These are phyloP conservation scores for Caenorhabditis sinica DNA, from an alignment of 2,888 invertebrate genomes.

Conservation along the genomic window DNA sequence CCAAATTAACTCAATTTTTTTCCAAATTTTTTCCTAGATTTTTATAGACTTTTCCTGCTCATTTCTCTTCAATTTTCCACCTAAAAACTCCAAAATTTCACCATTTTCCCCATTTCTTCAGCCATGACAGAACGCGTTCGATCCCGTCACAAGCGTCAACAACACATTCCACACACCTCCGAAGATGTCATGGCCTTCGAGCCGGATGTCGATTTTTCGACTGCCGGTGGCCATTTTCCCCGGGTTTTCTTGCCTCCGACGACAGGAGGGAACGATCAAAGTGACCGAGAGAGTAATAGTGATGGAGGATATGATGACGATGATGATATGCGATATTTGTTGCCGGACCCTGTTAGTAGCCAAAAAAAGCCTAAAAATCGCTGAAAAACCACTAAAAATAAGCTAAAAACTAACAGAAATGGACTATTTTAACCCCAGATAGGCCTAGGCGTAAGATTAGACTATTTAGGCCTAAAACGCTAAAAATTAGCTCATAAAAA, in stretches of 20 bases:
- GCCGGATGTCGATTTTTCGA: slow-evolving; percentile 77
- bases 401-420: slow-evolving; percentile 14
- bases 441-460: no score
- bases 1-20: no score
- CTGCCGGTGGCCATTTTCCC: slow-evolving; percentile 74
- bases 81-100: background rate
- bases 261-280: no score
- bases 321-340: slow-evolving; percentile 45
- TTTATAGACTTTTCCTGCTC: no score
- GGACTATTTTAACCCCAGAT: slow-evolving; percentile 29
- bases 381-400: background rate
- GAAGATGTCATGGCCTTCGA: slow-evolving; percentile 83
- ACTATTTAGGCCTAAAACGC: no score
- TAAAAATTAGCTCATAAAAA: no score
- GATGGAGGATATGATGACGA: slow-evolving; percentile 52
- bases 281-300: slow-evolving; percentile 57
- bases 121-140: slow-evolving; percentile 72
- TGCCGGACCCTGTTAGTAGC: slow-evolving; percentile 63
- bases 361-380: background rate
- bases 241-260: slow-evolving; percentile 48
- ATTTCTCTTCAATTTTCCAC: background rate
- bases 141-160: slow-evolving; percentile 65
- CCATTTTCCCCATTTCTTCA: slow-evolving; percentile 36
- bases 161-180: slow-evolving; percentile 67
- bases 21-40: no score